Percentiles rank a stretch among this genome's conserved stretches.
Conservation (phyloP, 2,888 invertebrate genomes). For the Ormyrus labotus region DNA sequence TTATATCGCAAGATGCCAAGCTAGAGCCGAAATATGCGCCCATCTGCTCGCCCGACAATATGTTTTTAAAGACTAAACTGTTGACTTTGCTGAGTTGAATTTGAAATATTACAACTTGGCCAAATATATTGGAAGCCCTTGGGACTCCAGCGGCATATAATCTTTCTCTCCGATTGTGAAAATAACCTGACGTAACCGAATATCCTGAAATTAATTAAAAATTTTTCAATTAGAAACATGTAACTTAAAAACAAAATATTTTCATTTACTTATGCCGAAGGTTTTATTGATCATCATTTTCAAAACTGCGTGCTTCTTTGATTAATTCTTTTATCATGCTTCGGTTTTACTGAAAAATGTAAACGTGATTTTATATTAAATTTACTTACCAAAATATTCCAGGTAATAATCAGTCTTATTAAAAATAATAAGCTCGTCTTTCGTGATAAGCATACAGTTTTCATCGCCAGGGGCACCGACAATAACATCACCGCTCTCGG, state of each 20-base stretch:
- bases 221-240: too few relatives aligned
- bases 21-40: constrained; percentile 70
- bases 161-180: constrained; percentile 57
- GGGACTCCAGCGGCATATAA: constrained; percentile 65
- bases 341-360: too few relatives aligned
- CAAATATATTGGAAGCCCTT: constrained; percentile 62
- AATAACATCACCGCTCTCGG: constrained; percentile 57
- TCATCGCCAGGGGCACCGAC: constrained; percentile 72
- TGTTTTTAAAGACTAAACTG: constrained; percentile 52
- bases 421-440: neutral
- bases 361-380: too few relatives aligned
- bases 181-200: constrained; percentile 65
- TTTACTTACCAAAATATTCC: constrained; percentile 64
- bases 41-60: constrained; percentile 60
- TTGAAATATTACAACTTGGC: constrained; percentile 67
- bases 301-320: too few relatives aligned
- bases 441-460: constrained; percentile 61
- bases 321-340: too few relatives aligned
- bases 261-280: too few relatives aligned
- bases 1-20: constrained; percentile 68
- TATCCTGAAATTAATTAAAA: constrained; percentile 61
- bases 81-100: constrained; percentile 57
- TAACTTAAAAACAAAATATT: too few relatives aligned
- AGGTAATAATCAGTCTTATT: neutral
- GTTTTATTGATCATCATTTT: too few relatives aligned